These are phyloP conservation scores for Sebastolobus alascanus DNA, from an alignment of 2,797 vertebrate species.

Conservation along the genomic window DNA sequence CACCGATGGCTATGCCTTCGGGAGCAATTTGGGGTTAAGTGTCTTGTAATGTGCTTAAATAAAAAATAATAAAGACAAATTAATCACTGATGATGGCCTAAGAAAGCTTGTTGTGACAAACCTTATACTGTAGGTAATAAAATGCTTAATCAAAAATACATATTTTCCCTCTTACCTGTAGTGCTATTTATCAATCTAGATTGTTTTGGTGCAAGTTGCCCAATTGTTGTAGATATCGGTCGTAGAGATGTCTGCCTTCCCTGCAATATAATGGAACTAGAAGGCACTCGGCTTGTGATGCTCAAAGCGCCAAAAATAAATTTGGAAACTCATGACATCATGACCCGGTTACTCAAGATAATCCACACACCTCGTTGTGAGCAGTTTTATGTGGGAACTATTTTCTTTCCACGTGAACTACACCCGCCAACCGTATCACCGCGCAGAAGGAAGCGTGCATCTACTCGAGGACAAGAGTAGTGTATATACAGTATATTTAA, in stretches of 20 bases:
- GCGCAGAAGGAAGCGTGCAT: background rate
- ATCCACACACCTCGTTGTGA: background rate
- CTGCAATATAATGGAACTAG: too few species aligned
- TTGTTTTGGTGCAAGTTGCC: too few species aligned
- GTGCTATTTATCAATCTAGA: too few species aligned
- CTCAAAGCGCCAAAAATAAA: accelerated
- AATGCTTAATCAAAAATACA: accelerated
- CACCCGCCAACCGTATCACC: background rate
- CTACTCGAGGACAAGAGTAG: background rate
- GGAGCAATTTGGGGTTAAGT: too few species aligned
- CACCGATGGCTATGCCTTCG: too few species aligned
- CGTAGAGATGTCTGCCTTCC: too few species aligned
- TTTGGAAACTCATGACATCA: too few species aligned
- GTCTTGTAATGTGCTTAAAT: too few species aligned
- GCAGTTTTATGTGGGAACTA: background rate
- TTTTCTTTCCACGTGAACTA: background rate
- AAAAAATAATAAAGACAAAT: background rate
- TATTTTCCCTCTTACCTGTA: too few species aligned
- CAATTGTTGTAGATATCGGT: too few species aligned
- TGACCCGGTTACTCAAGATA: background rate
- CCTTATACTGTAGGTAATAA: background rate
- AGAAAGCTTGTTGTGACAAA: background rate
- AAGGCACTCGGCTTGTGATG: too few species aligned
- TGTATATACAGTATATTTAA: background rate
- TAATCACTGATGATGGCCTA: background rate